Evolutionary conservation across 1,140 invertebrate genomes (phyloP), one percentile per base, ranked within the genome.

Genomic region (Lamellibrachia luymesi): DNA sequence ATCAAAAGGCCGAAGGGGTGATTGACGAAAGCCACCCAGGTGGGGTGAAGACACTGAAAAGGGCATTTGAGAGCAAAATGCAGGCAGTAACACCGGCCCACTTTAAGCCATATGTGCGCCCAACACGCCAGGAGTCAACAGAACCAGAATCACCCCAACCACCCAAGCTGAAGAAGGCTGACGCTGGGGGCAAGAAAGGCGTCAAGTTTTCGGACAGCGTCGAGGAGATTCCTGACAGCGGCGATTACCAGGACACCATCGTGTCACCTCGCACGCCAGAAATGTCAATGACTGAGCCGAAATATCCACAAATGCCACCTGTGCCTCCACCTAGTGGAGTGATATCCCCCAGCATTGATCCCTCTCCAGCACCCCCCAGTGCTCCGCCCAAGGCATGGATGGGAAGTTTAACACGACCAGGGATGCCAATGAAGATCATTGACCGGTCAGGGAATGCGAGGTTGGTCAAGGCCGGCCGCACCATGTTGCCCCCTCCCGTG

Each of bases 31-130:
- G 80, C 10, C 80, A 52, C 22, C 93, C 93, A 49, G 93, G 93
- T 7, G 93, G 93, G 0, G 93, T 93, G 27, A 27, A 93, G 25
- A 93, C 93, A 17, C 51, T 93, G 90, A 93, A 93, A 50, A 51
- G 89, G 90, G 80, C 93, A 17, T 93, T 51, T 90, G 80, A 90
- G 27, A 51, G 80, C 38, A 92, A 92, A 50, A 50, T 92, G 27
- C 91, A 91, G 49, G 49, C 51, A 8, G 49, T 91, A 10, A 50
- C 91, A 1, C 91, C 91, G 25, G 51, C 91, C 8, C 38, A 49
- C 91, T 50, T 91, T n/a, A 50, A 50, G 91, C 91, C 51, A 8
- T 91, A 51, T 38, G 8, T 91, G 2, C 91, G 49, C 10, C 91
- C 17, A 4, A 49, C 49, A 4, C 91, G 49, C 8, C 51, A 50